Evolutionary conservation across 1,140 invertebrate genomes (phyloP).

Genomic region (Dolichoris vasculosae): DNA sequence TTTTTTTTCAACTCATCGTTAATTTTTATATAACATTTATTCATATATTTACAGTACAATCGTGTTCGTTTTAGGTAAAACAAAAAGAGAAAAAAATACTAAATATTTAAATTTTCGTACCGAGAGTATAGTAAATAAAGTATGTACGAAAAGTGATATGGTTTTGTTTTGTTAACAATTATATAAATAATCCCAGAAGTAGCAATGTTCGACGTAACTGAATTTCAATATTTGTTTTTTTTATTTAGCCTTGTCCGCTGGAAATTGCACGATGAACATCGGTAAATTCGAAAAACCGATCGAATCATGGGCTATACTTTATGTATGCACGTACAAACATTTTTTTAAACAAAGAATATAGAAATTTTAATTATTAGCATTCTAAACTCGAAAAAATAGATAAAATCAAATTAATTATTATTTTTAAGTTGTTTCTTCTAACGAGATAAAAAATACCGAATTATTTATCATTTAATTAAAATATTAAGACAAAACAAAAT

Average conservation of each 20-base stretch:
- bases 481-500: too few relatives aligned
- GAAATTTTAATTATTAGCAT: not conserved
- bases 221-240: not conserved
- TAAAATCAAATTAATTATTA: too few relatives aligned
- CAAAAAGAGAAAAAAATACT: too few relatives aligned
- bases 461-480: too few relatives aligned
- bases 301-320: not conserved
- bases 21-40: too few relatives aligned
- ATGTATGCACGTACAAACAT: not conserved
- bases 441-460: too few relatives aligned
- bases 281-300: not conserved
- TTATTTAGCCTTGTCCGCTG: not conserved
- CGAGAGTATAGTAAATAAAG: not conserved
- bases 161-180: not conserved
- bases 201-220: not conserved
- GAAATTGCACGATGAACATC: not conserved
- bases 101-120: too few relatives aligned
- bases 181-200: not conserved
- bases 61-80: too few relatives aligned
- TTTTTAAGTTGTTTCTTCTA: too few relatives aligned
- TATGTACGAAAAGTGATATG: not conserved
- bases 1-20: too few relatives aligned
- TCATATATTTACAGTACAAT: too few relatives aligned
- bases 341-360: not conserved
- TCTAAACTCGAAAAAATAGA: not conserved